Conservation (phyloP, 2,113 vertebrate species). For the Oriolus oriolus region DNA sequence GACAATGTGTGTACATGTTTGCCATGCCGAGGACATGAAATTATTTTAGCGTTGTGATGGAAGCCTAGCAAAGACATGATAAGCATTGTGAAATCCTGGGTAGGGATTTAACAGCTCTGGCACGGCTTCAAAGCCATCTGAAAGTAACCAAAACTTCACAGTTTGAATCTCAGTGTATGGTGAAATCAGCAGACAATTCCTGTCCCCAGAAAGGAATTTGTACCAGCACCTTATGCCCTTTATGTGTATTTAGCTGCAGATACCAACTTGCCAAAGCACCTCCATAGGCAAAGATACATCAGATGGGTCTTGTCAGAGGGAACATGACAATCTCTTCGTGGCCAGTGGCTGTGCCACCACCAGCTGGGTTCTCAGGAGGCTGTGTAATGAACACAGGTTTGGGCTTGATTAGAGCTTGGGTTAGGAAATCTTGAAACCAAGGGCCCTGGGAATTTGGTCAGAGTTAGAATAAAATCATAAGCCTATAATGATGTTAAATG, state of each 20-base stretch:
- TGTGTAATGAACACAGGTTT: neutral
- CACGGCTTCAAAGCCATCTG: neutral
- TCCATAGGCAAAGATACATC: neutral
- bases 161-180: neutral
- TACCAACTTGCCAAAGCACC: neutral
- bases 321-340: neutral
- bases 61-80: neutral
- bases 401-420: neutral
- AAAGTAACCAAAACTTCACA: neutral
- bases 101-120: neutral
- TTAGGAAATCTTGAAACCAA: constrained; percentile 7
- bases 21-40: neutral
- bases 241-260: neutral
- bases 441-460: neutral
- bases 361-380: neutral
- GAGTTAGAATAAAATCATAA: neutral
- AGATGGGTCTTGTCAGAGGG: neutral
- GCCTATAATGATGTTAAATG: neutral
- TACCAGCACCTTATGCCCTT: neutral
- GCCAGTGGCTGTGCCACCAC: neutral
- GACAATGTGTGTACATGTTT: neutral
- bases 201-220: neutral
- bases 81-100: neutral
- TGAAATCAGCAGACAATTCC: neutral
- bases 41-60: rapidly evolving